Evolutionary conservation across 2,113 vertebrate genomes (phyloP), one percentile per base, ranked within the genome.

Genomic region (Oreotragus oreotragus): DNA sequence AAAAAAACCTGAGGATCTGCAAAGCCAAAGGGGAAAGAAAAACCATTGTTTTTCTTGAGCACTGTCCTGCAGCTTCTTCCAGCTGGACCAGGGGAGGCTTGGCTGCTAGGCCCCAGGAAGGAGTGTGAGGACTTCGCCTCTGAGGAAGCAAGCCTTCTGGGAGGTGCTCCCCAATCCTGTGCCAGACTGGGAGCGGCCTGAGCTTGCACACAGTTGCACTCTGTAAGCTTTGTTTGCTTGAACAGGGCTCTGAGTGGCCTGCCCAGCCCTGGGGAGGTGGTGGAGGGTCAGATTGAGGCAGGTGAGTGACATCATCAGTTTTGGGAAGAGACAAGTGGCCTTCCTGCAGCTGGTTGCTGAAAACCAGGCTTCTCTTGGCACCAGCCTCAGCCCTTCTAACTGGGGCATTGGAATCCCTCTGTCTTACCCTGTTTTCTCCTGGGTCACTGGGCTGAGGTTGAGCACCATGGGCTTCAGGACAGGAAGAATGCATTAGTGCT

Each of bases 51-150:
- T 90, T 49, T 70, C 66, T 76, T 15, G 16, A 81, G 55, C 19
- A 5, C 17, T 13, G 53, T 25, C 8, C 45, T 55, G n/a, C 0
- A 49, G 36, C 28, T 39, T 80, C 93, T 90, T 96, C 23, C 23
- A 36, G 39, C n/a, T 4, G 1, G 11, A 17, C 62, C 21, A 33
- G 14, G 11, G 6, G 70, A 55, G 28, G 28, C 30, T 6, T 10
- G 36, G 45, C 93, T 47, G 13, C 33, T 3, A 6, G 73, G 30
- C 27, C 12, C 57, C 13, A 33, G 55, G 39, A 58, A 39, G 36
- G 19, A 10, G 45, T 0, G 1, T 2, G 2, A 66, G 47, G 28
- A 43, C 39, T 0, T 5, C n/a, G n/a, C n/a, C 4, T 83, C 58
- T 30, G 10, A 33, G 33, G 45, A 11, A 39, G 19, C 73, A 39